Evolutionary conservation across 2,888 invertebrate genomes (phyloP), one percentile per base, ranked within the genome.

Genomic region (Palloptera scutellata): DNA sequence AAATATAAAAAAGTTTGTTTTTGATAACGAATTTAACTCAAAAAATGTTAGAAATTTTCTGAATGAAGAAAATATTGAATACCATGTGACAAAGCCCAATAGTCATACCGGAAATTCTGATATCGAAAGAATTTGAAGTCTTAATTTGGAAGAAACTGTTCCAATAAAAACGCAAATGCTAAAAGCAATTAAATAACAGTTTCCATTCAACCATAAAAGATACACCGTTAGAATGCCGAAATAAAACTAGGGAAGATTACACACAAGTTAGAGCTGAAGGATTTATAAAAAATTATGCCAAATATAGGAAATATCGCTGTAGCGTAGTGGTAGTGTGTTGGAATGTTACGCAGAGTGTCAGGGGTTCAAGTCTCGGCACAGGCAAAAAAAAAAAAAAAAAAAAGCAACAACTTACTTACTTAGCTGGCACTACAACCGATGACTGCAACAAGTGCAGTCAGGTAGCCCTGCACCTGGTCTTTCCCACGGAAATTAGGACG

Each of bases 11-110:
- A 60, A 60, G 3, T 43, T 43, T 48, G 45, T 60, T 42, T 60
- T 60, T 17, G 17, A 43, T 45, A 60, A 60, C 19, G 60, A 60
- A 43, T 20, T 60, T 1, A 60, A 60, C 12, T 60, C 60, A 1
- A 48, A 60, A 43, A 42, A 60, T 6, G 15, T 48, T 4, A 48
- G 15, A 48, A 4, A 48, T 4, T 15, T 48, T 48, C 6, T 48
- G 4, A n/a, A 2, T 8, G 8, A 48, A 48, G 51, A 48, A 48
- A 15, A 15, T n/a, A 48, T 48, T 4, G 51, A 48, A 48, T 48
- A n/a, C 15, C 51, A 48, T 48, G 51, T 48, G 4, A 48, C 51
- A 8, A 48, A 48, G 6, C 51, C 51, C 13, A 48, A 48, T 15
- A 48, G 15, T 6, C 15, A 48, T 48, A 48, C 51, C 1, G 51